Conservation (phyloP, 2,797 vertebrate species). For the Ctenochaetus hawaiiensis region DNA sequence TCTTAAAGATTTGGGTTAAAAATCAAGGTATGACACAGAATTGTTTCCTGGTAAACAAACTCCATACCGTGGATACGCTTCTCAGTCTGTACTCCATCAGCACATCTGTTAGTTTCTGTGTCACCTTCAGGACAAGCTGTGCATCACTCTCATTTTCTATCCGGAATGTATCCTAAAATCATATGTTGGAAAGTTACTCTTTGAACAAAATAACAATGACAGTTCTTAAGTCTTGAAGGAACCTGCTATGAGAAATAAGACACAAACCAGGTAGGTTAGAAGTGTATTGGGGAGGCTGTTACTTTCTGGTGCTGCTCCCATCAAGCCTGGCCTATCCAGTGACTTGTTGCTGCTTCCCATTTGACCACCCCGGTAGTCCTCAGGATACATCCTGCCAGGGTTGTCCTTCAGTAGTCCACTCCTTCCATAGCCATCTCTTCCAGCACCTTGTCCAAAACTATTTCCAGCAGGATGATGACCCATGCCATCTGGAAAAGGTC, state of each 20-base stretch:
- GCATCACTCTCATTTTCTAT: conserved; percentile 90
- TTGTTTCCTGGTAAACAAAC: neutral
- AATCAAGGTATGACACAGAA: neutral
- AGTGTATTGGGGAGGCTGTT: conserved; percentile 76
- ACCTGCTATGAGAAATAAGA: neutral
- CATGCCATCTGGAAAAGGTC: conserved; percentile 66
- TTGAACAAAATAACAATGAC: neutral
- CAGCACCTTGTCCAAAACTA: conserved; percentile 59
- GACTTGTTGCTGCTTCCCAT: conserved; percentile 47
- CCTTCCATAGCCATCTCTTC: conserved; percentile 57
- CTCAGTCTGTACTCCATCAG: conserved; percentile 90
- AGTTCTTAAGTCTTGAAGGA: neutral
- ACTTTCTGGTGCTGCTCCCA: conserved; percentile 67
- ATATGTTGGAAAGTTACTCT: conserved; percentile 19
- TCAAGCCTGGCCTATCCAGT: conserved; percentile 61
- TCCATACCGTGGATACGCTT: conserved; percentile 78
- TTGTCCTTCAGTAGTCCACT: conserved; percentile 49
- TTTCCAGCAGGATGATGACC: conserved; percentile 42
- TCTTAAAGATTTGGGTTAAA: neutral
- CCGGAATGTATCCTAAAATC: conserved; percentile 86
- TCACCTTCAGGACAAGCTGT: conserved; percentile 90
- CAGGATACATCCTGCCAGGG: conserved; percentile 61
- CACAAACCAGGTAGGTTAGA: conserved; percentile 82
- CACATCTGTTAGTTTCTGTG: conserved; percentile 89
- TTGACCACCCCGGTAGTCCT: conserved; percentile 62